phyloP scores from a whole-genome alignment of 2,797 vertebrate genomes.

The Gadopsis marmoratus region DNA sequence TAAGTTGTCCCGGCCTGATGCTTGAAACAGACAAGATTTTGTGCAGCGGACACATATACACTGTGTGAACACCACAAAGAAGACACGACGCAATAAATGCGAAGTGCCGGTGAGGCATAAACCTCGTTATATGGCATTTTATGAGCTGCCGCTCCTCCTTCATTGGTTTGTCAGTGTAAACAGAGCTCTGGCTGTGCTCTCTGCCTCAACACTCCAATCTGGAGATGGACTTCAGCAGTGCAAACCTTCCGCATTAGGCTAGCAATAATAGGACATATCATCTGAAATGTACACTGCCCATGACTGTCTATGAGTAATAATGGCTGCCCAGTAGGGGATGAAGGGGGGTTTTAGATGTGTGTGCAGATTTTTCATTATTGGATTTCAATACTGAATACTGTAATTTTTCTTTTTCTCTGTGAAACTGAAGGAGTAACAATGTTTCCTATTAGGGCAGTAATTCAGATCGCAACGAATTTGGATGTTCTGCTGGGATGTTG shows the following conservation, averaged over 20 bases:
- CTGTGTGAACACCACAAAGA: constrained; percentile 43
- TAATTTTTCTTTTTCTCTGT: neutral
- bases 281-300: neutral
- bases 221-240: neutral
- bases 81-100: constrained; percentile 29
- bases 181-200: neutral
- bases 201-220: constrained; percentile 7
- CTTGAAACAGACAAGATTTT: neutral
- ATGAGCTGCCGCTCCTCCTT: constrained; percentile 31
- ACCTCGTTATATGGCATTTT: constrained; percentile 43
- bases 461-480: neutral
- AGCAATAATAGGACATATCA: constrained; percentile 6
- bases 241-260: neutral
- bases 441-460: neutral
- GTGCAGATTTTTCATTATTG: neutral
- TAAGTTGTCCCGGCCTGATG: neutral
- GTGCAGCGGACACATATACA: neutral
- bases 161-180: constrained; percentile 42
- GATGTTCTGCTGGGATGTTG: neutral
- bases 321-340: neutral
- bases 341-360: neutral
- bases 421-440: neutral
- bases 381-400: neutral
- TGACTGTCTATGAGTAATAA: neutral
- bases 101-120: constrained; percentile 24